Percentiles rank a stretch among this genome's conserved stretches.
These are phyloP conservation scores for Cyclophora punctaria DNA, from an alignment of 2,888 invertebrate genomes.

Conservation along the genomic window DNA sequence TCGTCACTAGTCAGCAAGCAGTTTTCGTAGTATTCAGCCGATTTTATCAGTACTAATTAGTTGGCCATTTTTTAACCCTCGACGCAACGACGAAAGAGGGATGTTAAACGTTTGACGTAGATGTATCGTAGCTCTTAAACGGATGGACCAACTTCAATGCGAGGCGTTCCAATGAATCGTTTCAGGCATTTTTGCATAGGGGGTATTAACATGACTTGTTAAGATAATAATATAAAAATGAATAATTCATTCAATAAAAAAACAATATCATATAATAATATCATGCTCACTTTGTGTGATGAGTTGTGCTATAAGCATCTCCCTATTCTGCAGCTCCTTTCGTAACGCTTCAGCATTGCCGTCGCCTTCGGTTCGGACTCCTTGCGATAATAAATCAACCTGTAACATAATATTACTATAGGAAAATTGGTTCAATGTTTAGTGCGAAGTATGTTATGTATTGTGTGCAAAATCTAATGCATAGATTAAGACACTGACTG, in stretches of 20 bases:
- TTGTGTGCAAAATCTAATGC: no score
- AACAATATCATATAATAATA: slow-evolving; percentile 8
- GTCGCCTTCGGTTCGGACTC: slow-evolving; percentile 66
- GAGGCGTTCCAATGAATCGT: no score
- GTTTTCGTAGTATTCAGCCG: background rate
- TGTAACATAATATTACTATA: slow-evolving; percentile 13
- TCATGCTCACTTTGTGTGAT: slow-evolving; percentile 84
- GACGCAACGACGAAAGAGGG: background rate
- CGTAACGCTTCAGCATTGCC: slow-evolving; percentile 73
- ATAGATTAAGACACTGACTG: no score
- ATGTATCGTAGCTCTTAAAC: no score
- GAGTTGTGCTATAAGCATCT: slow-evolving; percentile 88
- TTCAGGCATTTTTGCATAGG: no score
- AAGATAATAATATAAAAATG: no score
- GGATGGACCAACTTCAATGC: no score
- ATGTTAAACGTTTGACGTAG: background rate
- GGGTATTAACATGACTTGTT: no score
- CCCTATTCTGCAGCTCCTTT: slow-evolving; percentile 83
- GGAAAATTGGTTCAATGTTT: no score
- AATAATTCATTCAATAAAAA: background rate
- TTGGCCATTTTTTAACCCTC: no score
- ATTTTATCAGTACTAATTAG: background rate
- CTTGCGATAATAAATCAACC: slow-evolving; percentile 77
- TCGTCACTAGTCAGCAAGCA: no score
- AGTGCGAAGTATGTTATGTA: no score